Conservation (phyloP, 2,113 vertebrate species). For the Bos javanicus region DNA sequence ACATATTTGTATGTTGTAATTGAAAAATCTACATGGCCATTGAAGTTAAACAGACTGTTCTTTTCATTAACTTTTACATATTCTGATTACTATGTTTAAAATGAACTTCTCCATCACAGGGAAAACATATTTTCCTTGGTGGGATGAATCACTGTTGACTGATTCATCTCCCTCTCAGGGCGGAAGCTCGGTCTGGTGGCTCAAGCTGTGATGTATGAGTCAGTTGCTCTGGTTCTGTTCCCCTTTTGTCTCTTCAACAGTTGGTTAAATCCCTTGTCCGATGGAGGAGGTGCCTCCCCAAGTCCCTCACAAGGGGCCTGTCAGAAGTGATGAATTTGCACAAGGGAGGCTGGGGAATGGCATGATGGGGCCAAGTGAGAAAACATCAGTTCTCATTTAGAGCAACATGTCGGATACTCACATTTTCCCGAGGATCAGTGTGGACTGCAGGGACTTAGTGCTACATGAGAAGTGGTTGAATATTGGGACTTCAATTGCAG, state of each 20-base stretch:
- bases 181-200: constrained; percentile 64
- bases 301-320: neutral
- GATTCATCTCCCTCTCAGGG: constrained; percentile 63
- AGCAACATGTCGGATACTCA: neutral
- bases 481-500: neutral
- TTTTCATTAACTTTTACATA: constrained; percentile 45
- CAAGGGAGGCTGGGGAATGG: neutral
- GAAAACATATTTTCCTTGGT: constrained; percentile 56
- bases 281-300: neutral
- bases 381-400: neutral
- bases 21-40: neutral
- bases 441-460: neutral
- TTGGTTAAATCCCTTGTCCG: constrained; percentile 36
- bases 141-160: constrained; percentile 67
- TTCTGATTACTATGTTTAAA: constrained; percentile 40
- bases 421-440: neutral
- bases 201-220: constrained; percentile 72
- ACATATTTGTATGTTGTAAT: neutral
- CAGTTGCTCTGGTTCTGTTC: constrained; percentile 51
- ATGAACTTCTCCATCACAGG: constrained; percentile 40
- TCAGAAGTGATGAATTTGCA: neutral
- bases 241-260: constrained; percentile 23
- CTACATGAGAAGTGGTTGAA: neutral
- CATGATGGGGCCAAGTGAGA: neutral
- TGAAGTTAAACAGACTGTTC: constrained; percentile 32